Conservation (phyloP, 1,140 invertebrate species). For the Drosophila sp. region DNA sequence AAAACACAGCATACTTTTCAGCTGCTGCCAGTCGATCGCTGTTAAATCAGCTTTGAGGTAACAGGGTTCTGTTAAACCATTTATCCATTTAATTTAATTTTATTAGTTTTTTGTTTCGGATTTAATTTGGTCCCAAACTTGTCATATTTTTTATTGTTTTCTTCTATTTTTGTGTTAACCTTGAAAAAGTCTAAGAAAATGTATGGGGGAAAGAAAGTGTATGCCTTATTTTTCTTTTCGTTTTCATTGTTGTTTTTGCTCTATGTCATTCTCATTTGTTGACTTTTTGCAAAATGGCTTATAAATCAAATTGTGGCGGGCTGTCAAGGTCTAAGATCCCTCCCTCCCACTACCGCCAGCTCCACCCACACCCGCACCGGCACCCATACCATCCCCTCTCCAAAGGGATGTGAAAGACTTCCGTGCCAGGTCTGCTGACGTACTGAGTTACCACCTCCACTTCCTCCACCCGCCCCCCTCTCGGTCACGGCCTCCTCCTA, state of each 20-base stretch:
- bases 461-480: background rate
- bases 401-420: constrained; percentile 26
- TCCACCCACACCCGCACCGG: too few species aligned
- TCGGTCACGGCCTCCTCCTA: constrained; percentile 11
- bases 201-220: constrained; percentile 3
- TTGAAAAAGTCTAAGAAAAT: constrained; percentile 18
- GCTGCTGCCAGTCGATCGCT: background rate
- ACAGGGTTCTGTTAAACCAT: too few species aligned
- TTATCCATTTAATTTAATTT: too few species aligned
- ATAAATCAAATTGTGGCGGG: constrained; percentile 68
- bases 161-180: constrained; percentile 10
- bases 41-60: too few species aligned
- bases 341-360: background rate
- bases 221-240: background rate
- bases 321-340: constrained; percentile 28
- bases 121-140: constrained; percentile 1
- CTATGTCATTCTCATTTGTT: constrained; percentile 76
- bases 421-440: constrained; percentile 53
- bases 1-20: constrained; percentile 2
- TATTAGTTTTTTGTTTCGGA: background rate
- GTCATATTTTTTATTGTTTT: constrained; percentile 8
- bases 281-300: constrained; percentile 72
- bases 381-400: background rate
- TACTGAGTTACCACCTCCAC: constrained; percentile 19
- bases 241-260: constrained; percentile 44